These are phyloP conservation scores for Metalampra italica DNA, from an alignment of 2,888 invertebrate genomes.

Conservation along the genomic window DNA sequence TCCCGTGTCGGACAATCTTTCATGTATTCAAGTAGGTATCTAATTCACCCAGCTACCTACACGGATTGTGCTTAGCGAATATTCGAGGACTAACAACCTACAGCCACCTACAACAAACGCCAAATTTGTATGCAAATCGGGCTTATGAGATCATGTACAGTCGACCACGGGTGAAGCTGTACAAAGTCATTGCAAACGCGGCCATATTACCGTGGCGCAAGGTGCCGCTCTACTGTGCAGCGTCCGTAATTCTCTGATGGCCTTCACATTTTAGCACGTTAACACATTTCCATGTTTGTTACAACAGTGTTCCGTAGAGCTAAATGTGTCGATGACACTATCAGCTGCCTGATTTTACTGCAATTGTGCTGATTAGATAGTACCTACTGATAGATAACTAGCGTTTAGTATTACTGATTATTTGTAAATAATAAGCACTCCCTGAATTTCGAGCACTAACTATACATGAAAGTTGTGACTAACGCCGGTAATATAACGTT, in stretches of 20 bases:
- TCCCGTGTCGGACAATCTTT: no score
- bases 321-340: not conserved
- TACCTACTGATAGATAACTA: not conserved
- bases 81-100: not conserved
- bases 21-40: no score
- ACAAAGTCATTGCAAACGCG: no score
- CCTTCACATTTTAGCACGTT: conserved; percentile 11
- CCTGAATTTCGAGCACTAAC: not conserved
- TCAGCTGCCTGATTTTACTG: not conserved
- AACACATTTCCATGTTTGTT: not conserved
- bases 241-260: conserved; percentile 7
- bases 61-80: no score
- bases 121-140: conserved; percentile 58
- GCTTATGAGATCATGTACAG: conserved; percentile 48
- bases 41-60: no score
- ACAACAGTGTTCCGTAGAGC: not conserved
- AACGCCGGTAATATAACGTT: no score
- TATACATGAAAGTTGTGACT: not conserved
- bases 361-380: conserved; percentile 1
- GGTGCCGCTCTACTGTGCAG: no score
- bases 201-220: no score
- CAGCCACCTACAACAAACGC: conserved; percentile 22
- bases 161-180: not conserved
- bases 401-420: not conserved
- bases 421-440: not conserved